Conservation (phyloP, 2,888 invertebrate species). For the Patella caerulea region DNA sequence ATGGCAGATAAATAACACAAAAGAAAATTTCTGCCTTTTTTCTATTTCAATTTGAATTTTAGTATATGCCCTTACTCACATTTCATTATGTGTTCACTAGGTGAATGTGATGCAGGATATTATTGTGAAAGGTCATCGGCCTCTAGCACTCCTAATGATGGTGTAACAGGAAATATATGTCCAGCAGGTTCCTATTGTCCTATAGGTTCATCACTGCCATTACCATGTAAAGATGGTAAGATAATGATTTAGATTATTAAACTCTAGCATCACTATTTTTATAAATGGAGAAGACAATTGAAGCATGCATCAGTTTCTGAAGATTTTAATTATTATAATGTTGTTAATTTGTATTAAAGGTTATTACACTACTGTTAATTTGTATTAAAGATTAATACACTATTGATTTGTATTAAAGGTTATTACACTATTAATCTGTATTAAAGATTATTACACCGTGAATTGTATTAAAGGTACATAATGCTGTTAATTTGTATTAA, state of each 20-base stretch:
- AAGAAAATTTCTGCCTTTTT: not conserved
- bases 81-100: slow-evolving; percentile 36
- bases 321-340: no score
- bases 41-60: not conserved
- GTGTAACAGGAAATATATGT: slow-evolving; percentile 64
- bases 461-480: not conserved
- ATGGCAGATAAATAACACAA: not conserved
- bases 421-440: no score
- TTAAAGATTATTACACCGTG: no score
- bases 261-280: no score
- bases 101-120: slow-evolving; percentile 59
- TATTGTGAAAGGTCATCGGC: slow-evolving; percentile 60
- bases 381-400: no score
- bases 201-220: slow-evolving; percentile 47
- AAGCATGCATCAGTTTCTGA: no score
- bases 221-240: slow-evolving; percentile 65
- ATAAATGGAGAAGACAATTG: no score
- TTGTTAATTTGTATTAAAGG: no score
- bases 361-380: no score
- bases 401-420: no score
- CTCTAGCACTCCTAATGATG: slow-evolving; percentile 61
- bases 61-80: not conserved
- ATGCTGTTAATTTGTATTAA: slow-evolving; percentile 14
- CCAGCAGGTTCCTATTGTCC: slow-evolving; percentile 62
- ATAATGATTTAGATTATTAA: no score